Evolutionary conservation across 2,113 vertebrate species (phyloP).

Genomic region (Brevimyrus niger): DNA sequence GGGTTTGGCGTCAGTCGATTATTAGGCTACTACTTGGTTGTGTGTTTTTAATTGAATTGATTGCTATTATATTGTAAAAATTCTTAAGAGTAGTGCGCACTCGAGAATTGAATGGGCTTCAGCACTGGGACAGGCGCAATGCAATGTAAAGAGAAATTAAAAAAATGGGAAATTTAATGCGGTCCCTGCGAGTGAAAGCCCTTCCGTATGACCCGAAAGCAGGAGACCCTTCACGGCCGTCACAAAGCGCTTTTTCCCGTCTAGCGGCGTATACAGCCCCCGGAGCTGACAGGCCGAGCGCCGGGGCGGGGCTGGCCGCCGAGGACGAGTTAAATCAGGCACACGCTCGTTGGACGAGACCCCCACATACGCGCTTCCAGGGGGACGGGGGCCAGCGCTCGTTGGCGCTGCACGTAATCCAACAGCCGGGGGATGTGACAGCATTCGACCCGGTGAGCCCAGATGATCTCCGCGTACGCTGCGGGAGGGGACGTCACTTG

Average conservation of each 20-base stretch:
- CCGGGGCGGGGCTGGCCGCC: constrained; percentile 52
- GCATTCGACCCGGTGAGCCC: constrained; percentile 48
- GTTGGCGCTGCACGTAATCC: constrained; percentile 53
- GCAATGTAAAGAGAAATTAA: neutral
- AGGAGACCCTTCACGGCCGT: constrained; percentile 25
- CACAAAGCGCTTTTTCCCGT: constrained; percentile 43
- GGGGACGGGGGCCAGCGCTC: constrained; percentile 49
- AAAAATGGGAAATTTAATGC: neutral
- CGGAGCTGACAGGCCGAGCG: constrained; percentile 54
- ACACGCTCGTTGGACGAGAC: constrained; percentile 3
- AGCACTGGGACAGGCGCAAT: neutral
- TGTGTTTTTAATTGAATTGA: neutral
- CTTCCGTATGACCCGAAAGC: neutral
- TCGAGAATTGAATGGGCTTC: neutral
- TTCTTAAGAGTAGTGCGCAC: neutral
- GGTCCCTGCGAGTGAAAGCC: neutral
- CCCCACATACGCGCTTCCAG: constrained; percentile 46
- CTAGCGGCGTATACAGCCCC: constrained; percentile 38
- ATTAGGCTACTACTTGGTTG: neutral
- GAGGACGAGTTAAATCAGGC: constrained; percentile 64
- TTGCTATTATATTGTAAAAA: neutral
- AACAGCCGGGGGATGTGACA: constrained; percentile 54
- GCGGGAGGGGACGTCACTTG: constrained; percentile 37
- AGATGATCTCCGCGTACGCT: constrained; percentile 54
- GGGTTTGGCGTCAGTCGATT: neutral